phyloP scores from a whole-genome alignment of 2,797 vertebrate species.

The Somateria mollissima region DNA sequence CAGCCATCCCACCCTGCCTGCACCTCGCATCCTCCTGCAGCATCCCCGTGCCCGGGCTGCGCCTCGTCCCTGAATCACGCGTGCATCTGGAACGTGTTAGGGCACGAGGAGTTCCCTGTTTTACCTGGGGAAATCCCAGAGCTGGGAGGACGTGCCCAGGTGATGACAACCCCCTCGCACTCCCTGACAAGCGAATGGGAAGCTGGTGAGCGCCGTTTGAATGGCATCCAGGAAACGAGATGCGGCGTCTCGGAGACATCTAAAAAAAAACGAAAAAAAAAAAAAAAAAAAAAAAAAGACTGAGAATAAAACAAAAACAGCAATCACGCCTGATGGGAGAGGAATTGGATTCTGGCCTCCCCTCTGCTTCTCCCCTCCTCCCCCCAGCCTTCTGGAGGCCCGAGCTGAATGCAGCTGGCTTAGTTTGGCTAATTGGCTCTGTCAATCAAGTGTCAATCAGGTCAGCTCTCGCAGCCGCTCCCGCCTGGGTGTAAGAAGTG shows the following conservation, averaged over 20 bases:
- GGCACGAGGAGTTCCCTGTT: conserved; percentile 15
- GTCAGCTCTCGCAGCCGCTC: background rate
- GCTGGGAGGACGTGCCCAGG: conserved; percentile 31
- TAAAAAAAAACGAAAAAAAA: background rate
- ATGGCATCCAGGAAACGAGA: conserved; percentile 42
- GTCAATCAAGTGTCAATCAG: conserved; percentile 60
- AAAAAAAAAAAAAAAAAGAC: background rate
- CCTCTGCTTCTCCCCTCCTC: conserved; percentile 29
- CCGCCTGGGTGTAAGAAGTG: background rate
- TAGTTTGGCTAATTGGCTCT: conserved; percentile 63
- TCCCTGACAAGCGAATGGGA: background rate
- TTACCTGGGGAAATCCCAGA: conserved; percentile 54
- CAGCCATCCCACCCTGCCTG: background rate
- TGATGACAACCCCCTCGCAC: conserved; percentile 50
- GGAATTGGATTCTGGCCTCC: conserved; percentile 56
- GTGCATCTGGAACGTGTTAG: background rate
- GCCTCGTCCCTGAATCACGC: rapidly evolving
- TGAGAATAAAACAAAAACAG: conserved; percentile 42
- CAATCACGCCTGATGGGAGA: conserved; percentile 37
- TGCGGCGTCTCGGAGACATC: background rate
- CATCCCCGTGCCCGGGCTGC: background rate
- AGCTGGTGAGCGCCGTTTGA: conserved; percentile 5
- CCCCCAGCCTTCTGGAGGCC: conserved; percentile 33
- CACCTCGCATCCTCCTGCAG: background rate
- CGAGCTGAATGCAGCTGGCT: conserved; percentile 52